phyloP scores from a whole-genome alignment of 2,797 vertebrate species.

The Microtus agrestis region DNA sequence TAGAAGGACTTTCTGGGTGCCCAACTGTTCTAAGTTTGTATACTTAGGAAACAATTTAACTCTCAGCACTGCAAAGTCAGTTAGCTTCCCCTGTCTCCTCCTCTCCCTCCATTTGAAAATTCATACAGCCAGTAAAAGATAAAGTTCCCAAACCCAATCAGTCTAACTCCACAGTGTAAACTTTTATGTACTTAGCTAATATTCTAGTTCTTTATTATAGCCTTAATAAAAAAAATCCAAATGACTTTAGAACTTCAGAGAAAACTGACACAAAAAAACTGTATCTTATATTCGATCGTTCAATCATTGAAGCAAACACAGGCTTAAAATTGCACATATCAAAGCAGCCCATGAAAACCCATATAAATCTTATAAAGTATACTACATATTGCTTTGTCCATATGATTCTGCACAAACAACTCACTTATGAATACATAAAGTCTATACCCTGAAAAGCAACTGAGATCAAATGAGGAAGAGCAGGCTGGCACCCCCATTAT shows the following conservation, averaged over 20 bases:
- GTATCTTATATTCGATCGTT: background rate
- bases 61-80: background rate
- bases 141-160: background rate
- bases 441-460: constrained; percentile 54
- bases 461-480: background rate
- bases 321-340: constrained; percentile 1
- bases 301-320: constrained; percentile 21
- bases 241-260: constrained; percentile 46
- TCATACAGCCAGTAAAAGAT: background rate
- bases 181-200: background rate
- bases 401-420: background rate
- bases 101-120: background rate
- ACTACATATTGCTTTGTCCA: background rate
- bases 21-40: background rate
- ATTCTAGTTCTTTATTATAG: background rate
- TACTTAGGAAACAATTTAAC: background rate
- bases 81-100: background rate
- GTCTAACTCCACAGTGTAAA: constrained; percentile 42
- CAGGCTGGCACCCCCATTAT: background rate
- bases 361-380: background rate
- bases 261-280: constrained; percentile 62
- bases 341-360: constrained; percentile 20
- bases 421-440: constrained; percentile 38
- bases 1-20: background rate
- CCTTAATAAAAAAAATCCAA: constrained; percentile 21